Percentiles rank a stretch among this genome's conserved stretches.
Evolutionary conservation across 2,888 invertebrate species (phyloP).

Genomic region (Drosophila hamatofila): DNA sequence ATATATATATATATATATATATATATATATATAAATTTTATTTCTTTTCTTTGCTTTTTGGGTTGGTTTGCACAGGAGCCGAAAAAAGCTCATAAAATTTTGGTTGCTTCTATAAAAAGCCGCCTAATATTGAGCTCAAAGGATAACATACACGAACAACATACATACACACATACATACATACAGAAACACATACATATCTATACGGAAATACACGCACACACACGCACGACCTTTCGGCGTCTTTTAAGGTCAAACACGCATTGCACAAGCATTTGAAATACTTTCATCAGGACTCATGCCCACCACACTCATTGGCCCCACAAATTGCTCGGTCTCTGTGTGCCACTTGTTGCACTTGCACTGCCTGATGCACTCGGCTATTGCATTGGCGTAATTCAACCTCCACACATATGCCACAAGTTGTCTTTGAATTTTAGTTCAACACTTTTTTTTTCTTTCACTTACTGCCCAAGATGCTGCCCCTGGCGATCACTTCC

Average conservation of each 20-base stretch:
- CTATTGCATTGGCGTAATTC: conserved; percentile 52
- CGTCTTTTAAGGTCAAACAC: conserved; percentile 62
- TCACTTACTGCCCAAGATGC: conserved; percentile 87
- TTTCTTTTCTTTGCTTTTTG: conserved; percentile 10
- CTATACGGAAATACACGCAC: conserved; percentile 20
- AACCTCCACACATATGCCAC: background rate
- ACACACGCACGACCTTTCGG: conserved; percentile 62
- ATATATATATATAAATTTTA: background rate
- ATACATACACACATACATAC: conserved; percentile 7
- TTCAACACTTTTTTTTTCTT: background rate
- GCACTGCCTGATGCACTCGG: conserved; percentile 54
- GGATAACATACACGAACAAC: conserved; percentile 43
- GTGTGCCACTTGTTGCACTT: conserved; percentile 70
- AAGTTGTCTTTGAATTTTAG: background rate
- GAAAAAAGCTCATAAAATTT: conserved; percentile 19
- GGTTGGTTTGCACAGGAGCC: conserved; percentile 15
- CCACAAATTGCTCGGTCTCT: background rate
- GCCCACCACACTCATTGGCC: background rate
- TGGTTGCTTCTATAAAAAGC: conserved; percentile 46
- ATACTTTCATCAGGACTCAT: conserved; percentile 41
- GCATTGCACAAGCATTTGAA: conserved; percentile 16
- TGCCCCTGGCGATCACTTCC: conserved; percentile 87
- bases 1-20: background rate
- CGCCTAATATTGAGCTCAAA: conserved; percentile 41
- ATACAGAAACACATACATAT: conserved; percentile 11